Evolutionary conservation across 2,797 vertebrate species (phyloP), one percentile per base, ranked within the genome.

Genomic region (Rallus crepitans): DNA sequence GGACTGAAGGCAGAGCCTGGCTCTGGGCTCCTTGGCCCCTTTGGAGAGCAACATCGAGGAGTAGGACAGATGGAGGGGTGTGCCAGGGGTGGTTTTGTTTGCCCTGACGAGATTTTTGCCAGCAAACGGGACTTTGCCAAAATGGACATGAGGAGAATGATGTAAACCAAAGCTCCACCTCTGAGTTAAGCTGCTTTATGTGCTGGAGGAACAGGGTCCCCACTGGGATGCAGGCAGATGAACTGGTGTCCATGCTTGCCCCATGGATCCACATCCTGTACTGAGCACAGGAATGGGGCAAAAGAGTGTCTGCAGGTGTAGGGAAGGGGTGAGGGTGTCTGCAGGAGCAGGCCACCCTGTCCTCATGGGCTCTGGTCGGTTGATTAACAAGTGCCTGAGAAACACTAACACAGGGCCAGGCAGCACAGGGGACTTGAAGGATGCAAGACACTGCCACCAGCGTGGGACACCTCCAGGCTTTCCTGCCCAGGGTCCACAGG

Each of bases 131-230:
- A 90, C 40, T 89, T 83, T 76, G 72, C 53, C 68, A 83, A 77
- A 92, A 72, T 19, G 35, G 80, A 86, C 40, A 88, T 24, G 65
- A 37, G 30, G 37, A 92, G 72, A 95, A 76, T 77, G 66, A 77
- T 59, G 35, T 56, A 91, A 95, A 93, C 80, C 85, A 92, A 95
- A 95, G 95, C 78, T 94, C 66, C 59, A 39, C 73, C 2, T 7
- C 75, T 77, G 56, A 82, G 60, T 88, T 90, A 87, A 93, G 56
- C 57, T 96, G 82, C 87, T 96, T 89, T 89, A 55, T 33, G 33
- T 82, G 48, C 53, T 83, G 77, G 59, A 95, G 53, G 30, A 96
- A 52, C 52, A 50, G 42, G n/a, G 71, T 94, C 31, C 33, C 6
- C 1, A 4, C 57, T 66, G 75, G 33, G 53, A 63, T 52, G 64